phyloP scores from a whole-genome alignment of 2,888 invertebrate genomes.

The Nemoura dubitans region DNA sequence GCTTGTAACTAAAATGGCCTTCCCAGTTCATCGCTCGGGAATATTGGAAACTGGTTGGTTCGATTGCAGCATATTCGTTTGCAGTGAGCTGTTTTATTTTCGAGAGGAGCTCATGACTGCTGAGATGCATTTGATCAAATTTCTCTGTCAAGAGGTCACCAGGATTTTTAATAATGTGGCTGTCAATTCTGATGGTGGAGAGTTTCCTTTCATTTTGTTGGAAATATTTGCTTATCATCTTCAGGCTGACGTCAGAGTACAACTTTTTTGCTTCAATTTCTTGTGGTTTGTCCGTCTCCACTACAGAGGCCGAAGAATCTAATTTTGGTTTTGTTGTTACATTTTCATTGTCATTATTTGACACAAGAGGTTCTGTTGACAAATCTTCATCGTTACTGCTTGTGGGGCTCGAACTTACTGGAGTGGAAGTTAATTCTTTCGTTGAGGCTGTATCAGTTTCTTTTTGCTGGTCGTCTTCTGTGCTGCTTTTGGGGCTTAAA shows the following conservation, averaged over 20 bases:
- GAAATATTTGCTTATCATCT: neutral
- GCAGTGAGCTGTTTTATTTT: constrained; percentile 42
- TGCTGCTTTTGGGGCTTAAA: neutral
- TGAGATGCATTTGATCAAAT: constrained; percentile 42
- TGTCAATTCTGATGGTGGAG: neutral
- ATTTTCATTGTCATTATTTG: constrained; percentile 27
- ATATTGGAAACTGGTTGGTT: constrained; percentile 34
- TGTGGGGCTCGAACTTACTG: neutral
- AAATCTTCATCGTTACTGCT: constrained; percentile 37
- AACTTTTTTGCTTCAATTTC: neutral
- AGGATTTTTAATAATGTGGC: neutral
- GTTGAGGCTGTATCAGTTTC: neutral
- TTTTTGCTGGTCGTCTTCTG: constrained; percentile 13
- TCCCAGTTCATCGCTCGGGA: constrained; percentile 43
- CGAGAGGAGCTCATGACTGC: constrained; percentile 42
- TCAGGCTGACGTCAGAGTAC: neutral
- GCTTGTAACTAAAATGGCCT: constrained; percentile 24
- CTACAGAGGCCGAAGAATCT: neutral
- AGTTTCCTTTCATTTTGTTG: neutral
- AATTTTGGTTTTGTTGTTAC: constrained; percentile 31
- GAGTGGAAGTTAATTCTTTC: constrained; percentile 25
- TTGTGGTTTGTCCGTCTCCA: neutral
- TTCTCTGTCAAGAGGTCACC: neutral
- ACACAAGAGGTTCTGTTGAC: constrained; percentile 32
- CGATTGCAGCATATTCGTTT: constrained; percentile 23